Evolutionary conservation across 2,113 vertebrate genomes (phyloP).

Genomic region (Psophia crepitans): DNA sequence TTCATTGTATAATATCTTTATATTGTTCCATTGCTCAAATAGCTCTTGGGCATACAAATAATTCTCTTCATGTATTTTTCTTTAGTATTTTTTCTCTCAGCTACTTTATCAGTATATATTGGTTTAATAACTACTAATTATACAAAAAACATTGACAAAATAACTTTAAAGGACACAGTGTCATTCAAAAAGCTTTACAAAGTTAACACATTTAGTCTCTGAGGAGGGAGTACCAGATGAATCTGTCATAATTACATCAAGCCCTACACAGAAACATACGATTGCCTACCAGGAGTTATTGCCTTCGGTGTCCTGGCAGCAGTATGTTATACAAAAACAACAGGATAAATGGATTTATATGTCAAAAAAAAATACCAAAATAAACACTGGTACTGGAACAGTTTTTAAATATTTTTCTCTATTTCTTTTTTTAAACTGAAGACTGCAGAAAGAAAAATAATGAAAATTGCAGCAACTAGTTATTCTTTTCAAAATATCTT

Average conservation of each 20-base stretch:
- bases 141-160: not conserved
- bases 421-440: not conserved
- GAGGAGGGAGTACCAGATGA: not conserved
- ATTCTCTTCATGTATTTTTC: not conserved
- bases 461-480: not conserved
- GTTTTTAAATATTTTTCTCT: not conserved
- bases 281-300: not conserved
- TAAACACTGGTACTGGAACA: fast-evolving
- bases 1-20: not conserved
- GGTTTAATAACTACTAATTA: not conserved
- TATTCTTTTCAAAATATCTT: not conserved
- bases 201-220: not conserved
- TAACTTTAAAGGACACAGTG: not conserved
- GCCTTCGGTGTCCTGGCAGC: not conserved
- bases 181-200: not conserved
- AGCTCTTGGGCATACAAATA: not conserved
- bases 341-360: not conserved
- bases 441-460: not conserved
- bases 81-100: not conserved
- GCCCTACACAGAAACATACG: not conserved
- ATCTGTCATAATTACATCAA: not conserved
- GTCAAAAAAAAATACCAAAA: not conserved
- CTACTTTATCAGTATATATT: not conserved
- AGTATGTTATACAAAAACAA: not conserved
- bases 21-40: not conserved